Evolutionary conservation across 2,888 invertebrate genomes (phyloP).

Genomic region (Phorcus lineatus): DNA sequence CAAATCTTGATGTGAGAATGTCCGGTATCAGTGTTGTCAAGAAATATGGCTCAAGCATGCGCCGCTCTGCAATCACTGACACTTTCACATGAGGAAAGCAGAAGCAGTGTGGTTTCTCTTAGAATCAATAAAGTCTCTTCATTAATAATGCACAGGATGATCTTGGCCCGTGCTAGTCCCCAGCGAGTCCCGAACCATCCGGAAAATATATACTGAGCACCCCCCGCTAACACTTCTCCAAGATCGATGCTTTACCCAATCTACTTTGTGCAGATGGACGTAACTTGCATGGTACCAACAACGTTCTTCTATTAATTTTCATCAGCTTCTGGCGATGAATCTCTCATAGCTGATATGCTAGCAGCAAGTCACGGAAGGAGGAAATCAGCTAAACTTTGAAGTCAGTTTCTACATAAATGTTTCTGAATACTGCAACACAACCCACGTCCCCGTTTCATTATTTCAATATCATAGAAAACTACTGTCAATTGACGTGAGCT

Average conservation of each 20-base stretch:
- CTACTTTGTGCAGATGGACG: background rate
- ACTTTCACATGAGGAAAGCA: background rate
- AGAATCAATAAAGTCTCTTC: conserved; percentile 3
- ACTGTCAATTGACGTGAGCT: too few relatives aligned
- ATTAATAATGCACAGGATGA: conserved; percentile 18
- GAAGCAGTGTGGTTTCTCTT: background rate
- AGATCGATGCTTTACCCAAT: conserved; percentile 13
- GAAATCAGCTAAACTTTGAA: too few relatives aligned
- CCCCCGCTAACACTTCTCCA: background rate
- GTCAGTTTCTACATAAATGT: too few relatives aligned
- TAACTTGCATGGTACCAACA: background rate
- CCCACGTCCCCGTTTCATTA: too few relatives aligned
- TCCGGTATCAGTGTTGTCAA: background rate
- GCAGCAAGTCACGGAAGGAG: too few relatives aligned
- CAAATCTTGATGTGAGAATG: background rate
- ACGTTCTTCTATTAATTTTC: too few relatives aligned
- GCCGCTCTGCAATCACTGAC: conserved; percentile 3
- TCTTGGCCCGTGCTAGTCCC: conserved; percentile 11
- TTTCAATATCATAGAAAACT: too few relatives aligned
- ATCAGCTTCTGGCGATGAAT: too few relatives aligned
- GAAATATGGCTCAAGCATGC: background rate
- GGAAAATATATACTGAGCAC: background rate
- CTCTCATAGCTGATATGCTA: too few relatives aligned
- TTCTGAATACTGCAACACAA: too few relatives aligned
- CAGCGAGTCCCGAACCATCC: background rate